phyloP scores from a whole-genome alignment of 1,140 invertebrate species.

The Catajapyx aquilonaris region DNA sequence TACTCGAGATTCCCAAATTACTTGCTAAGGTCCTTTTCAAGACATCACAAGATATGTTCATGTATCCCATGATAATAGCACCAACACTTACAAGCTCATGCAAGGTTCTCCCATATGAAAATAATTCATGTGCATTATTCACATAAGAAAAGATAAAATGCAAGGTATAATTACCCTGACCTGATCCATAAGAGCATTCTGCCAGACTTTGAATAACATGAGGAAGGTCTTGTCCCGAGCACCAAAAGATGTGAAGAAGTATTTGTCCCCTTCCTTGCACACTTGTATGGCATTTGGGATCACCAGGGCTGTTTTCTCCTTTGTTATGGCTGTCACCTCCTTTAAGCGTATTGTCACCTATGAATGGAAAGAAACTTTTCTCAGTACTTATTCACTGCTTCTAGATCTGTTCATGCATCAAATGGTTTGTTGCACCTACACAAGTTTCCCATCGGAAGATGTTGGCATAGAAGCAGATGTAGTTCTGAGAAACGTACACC shows the following conservation, averaged over 20 bases:
- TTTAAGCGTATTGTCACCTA: constrained; percentile 55
- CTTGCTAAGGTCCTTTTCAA: too few species aligned
- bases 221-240: constrained; percentile 81
- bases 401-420: not conserved
- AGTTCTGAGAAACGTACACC: constrained; percentile 79
- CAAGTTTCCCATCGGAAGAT: constrained; percentile 85
- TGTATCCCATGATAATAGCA: not conserved
- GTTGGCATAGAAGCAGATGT: constrained; percentile 86
- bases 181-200: constrained; percentile 80
- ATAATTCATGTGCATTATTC: too few species aligned
- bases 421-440: constrained; percentile 18
- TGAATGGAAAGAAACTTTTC: constrained; percentile 9
- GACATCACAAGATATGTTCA: not conserved
- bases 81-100: too few species aligned
- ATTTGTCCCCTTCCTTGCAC: constrained; percentile 59
- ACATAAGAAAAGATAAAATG: constrained; percentile 2
- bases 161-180: constrained; percentile 28
- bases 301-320: constrained; percentile 77
- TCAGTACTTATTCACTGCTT: too few species aligned
- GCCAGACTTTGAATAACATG: constrained; percentile 88
- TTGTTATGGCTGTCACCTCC: constrained; percentile 77
- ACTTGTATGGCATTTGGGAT: constrained; percentile 90
- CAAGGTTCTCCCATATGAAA: too few species aligned
- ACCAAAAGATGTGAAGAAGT: constrained; percentile 82
- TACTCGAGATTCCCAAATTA: too few species aligned